Conservation (phyloP, 2,797 vertebrate genomes). For the Lateolabrax maculatus region DNA sequence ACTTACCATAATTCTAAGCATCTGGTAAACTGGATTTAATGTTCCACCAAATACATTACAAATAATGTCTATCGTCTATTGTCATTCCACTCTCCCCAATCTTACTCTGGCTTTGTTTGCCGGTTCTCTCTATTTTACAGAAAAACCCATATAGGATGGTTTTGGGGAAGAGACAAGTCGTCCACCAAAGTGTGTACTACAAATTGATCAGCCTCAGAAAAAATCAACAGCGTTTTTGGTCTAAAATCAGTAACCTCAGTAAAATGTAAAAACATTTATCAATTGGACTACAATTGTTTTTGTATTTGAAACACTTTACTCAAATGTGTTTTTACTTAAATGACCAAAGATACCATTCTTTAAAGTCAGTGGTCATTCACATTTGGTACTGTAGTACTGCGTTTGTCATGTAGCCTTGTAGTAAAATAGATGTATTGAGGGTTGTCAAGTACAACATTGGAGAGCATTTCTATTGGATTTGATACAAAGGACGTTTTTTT, state of each 20-base stretch:
- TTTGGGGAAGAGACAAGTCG: neutral
- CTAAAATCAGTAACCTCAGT: neutral
- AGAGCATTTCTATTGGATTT: slow-evolving; percentile 37
- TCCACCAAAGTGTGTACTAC: too few relatives aligned
- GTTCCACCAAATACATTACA: neutral
- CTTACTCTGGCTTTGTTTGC: neutral
- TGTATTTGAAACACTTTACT: neutral
- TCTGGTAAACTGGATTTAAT: slow-evolving; percentile 4
- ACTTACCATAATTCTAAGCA: neutral
- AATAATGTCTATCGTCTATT: neutral
- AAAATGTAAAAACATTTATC: too few relatives aligned
- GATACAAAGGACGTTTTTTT: slow-evolving; percentile 33
- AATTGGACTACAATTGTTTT: neutral
- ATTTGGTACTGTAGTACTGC: neutral
- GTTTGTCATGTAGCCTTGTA: slow-evolving; percentile 17
- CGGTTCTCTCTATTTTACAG: neutral
- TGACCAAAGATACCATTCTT: neutral
- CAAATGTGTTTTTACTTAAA: neutral
- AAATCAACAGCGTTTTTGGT: neutral
- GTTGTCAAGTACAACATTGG: slow-evolving; percentile 7
- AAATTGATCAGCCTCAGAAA: too few relatives aligned
- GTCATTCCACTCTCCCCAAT: too few relatives aligned
- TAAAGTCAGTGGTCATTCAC: neutral
- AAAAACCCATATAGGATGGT: neutral
- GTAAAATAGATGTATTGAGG: slow-evolving; percentile 13